phyloP scores from a whole-genome alignment of 2,888 invertebrate species.

The Chloroclystis v-ata region DNA sequence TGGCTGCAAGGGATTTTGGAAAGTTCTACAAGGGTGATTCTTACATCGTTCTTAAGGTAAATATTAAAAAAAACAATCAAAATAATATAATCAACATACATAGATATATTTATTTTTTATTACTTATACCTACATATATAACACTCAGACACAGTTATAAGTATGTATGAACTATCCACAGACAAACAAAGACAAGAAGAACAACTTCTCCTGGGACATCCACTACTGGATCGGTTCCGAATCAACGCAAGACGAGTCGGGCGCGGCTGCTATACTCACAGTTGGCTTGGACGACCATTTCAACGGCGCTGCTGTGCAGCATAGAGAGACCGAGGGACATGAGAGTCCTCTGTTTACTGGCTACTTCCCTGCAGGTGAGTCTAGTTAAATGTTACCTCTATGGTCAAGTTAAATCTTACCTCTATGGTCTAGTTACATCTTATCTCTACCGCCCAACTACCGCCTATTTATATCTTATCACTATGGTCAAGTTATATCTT shows the following conservation, averaged over 20 bases:
- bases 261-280: constrained; percentile 85
- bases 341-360: constrained; percentile 88
- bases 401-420: no score
- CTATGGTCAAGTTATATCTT: no score
- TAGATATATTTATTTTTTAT: no score
- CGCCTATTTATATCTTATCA: no score
- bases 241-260: constrained; percentile 87
- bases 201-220: constrained; percentile 86
- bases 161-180: no score
- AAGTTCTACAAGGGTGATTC: constrained; percentile 93
- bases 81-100: no score
- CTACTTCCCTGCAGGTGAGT: constrained; percentile 82
- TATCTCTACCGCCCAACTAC: no score
- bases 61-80: no score
- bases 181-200: constrained; percentile 82
- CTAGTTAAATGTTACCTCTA: no score
- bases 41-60: constrained; percentile 88
- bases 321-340: constrained; percentile 90
- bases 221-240: constrained; percentile 93
- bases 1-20: constrained; percentile 84
- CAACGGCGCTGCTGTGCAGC: constrained; percentile 89
- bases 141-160: no score
- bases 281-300: constrained; percentile 91
- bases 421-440: no score
- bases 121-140: no score